Base-by-base conservation (phyloP, 1,140 invertebrate genomes). In the Lutraria rhynchaena region DNA sequence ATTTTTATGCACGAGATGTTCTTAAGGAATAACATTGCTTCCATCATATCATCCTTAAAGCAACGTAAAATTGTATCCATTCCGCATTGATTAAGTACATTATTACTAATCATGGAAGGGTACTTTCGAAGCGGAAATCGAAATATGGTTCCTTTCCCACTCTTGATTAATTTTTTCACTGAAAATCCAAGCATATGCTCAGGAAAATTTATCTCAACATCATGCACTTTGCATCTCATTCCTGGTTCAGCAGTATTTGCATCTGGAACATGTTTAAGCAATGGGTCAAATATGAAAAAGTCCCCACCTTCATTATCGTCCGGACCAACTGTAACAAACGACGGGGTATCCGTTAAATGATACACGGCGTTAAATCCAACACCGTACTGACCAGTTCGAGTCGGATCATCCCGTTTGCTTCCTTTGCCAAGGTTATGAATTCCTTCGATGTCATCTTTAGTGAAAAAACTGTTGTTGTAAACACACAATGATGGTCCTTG, bases 351-450 rank as follows among this genome's bases (percentile, higher is more conserved):
- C 7, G 90, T 91, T 17, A 91, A 71, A 82, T 90, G 89, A 69
- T 89, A 91, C 13, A 91, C 90, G 55, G 85, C 88, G 81, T 91
- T 91, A 77, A 91, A 91, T 13, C 90, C 90, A 63, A 91, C 83
- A 24, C 89, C 89, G 84, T 85, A 90, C 51, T 88, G 85, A 31
- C 89, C 89, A 13, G 85, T 90, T 73, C 89, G 88, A 15, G 82
- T 44, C 37, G 82, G 61, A 49, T 88, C 85, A 22, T 76, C 58
- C 33, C 24, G 22, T 71, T 90, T 90, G 57, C 85, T 88, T 22
- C 87, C 89, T 49, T 78, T 55, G 3, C 89, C 89, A 41, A 91
- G 76, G 49, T 87, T 84, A 58, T 87, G 85, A 46, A 91, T 91
- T 33, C 89, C 87, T 58, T 85, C 74, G 11, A 91, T 82, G 82